phyloP scores from a whole-genome alignment of 1,140 invertebrate genomes.

The Ladona fulva region DNA sequence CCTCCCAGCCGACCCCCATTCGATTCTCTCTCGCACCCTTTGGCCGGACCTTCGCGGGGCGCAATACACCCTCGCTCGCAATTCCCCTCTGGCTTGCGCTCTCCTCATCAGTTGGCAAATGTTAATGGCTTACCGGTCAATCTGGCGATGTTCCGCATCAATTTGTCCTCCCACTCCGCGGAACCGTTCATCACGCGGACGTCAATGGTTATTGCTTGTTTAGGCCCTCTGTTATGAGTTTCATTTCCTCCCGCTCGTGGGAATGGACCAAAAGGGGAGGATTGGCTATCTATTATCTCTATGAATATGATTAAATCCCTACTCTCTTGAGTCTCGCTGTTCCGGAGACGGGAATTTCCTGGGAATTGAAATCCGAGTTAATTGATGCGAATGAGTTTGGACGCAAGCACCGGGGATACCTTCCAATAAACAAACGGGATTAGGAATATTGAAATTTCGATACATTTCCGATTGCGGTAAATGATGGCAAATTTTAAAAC shows the following conservation, averaged over 20 bases:
- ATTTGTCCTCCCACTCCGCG: not conserved
- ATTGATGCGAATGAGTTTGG: too few species aligned
- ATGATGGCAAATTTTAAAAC: too few species aligned
- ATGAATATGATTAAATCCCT: not conserved
- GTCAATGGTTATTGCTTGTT: constrained; percentile 1
- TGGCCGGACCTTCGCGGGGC: not conserved
- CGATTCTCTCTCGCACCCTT: not conserved
- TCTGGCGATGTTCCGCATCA: not conserved
- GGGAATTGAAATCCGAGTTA: not conserved
- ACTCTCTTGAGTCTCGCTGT: too few species aligned
- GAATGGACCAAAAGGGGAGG: not conserved
- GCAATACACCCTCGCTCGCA: not conserved
- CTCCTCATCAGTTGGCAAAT: not conserved
- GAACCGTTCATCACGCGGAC: not conserved
- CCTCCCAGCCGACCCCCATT: too few species aligned
- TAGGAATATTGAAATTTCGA: too few species aligned
- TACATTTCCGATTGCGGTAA: too few species aligned
- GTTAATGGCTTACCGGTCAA: not conserved
- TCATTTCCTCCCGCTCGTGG: not conserved
- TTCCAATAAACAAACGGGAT: too few species aligned
- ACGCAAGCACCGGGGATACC: too few species aligned
- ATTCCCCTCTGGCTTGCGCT: not conserved
- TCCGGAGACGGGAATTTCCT: not conserved
- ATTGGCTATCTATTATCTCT: constrained; percentile 2
- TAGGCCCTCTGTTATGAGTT: not conserved